Percentiles rank a stretch among this genome's conserved stretches.
Conservation (phyloP, 1,140 invertebrate species). For the Drosophila nigromelanica region DNA sequence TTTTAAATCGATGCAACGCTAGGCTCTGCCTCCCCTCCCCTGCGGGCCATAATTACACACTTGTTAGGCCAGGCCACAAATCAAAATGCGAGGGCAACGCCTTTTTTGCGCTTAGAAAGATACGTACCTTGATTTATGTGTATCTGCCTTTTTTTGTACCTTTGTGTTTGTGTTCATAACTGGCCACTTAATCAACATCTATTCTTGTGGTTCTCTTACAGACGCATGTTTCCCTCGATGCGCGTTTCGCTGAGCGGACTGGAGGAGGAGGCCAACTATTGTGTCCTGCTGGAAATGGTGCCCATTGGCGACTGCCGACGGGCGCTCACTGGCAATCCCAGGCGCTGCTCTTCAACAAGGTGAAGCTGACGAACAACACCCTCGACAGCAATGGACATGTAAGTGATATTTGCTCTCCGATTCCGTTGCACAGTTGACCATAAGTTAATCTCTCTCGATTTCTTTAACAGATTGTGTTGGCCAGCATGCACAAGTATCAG, state of each 20-base stretch:
- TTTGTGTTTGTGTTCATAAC: slow-evolving; percentile 1
- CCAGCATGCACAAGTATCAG: slow-evolving; percentile 96
- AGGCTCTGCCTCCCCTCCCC: slow-evolving; percentile 14
- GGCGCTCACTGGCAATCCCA: slow-evolving; percentile 95
- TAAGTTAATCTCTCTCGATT: neutral
- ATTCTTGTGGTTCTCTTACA: slow-evolving; percentile 85
- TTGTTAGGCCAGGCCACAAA: slow-evolving; percentile 79
- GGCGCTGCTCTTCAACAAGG: slow-evolving; percentile 91
- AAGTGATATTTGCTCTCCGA: slow-evolving; percentile 84
- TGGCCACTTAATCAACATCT: slow-evolving; percentile 66
- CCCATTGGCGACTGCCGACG: slow-evolving; percentile 87
- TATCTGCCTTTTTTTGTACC: neutral
- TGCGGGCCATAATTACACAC: slow-evolving; percentile 75
- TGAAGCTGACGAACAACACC: slow-evolving; percentile 96
- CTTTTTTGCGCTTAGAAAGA: slow-evolving; percentile 46
- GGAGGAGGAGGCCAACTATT: slow-evolving; percentile 91
- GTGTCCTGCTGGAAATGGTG: slow-evolving; percentile 91
- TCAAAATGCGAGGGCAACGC: slow-evolving; percentile 63
- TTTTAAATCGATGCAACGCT: slow-evolving; percentile 73
- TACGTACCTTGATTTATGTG: slow-evolving; percentile 55
- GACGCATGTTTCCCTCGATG: slow-evolving; percentile 94
- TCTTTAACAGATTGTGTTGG: slow-evolving; percentile 90
- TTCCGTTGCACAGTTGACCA: slow-evolving; percentile 14
- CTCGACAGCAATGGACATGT: slow-evolving; percentile 92
- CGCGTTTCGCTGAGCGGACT: slow-evolving; percentile 89